Conservation (phyloP, 2,888 invertebrate genomes). For the Agrotis exclamationis region DNA sequence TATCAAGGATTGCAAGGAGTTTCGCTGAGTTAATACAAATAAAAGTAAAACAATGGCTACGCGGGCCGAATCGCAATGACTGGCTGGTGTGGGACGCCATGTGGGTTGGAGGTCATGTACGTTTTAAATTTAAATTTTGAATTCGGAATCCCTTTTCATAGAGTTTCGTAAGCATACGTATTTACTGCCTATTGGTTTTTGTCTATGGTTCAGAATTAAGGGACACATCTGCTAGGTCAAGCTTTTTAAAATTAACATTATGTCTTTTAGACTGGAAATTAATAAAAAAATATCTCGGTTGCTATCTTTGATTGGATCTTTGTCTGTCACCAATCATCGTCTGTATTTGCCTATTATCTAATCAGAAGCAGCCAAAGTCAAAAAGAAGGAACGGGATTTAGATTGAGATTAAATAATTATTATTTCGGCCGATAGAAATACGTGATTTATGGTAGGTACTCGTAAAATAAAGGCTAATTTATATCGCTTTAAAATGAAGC, state of each 20-base stretch:
- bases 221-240: neutral
- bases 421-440: no score
- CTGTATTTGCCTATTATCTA: no score
- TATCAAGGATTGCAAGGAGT: conserved; percentile 63
- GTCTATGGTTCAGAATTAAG: neutral
- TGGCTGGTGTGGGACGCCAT: conserved; percentile 84
- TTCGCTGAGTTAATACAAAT: conserved; percentile 77
- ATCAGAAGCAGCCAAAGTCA: no score
- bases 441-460: no score
- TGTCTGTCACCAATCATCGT: no score
- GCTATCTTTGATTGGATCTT: no score
- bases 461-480: neutral
- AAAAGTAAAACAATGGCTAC: conserved; percentile 88
- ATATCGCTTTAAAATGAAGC: neutral
- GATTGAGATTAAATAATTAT: no score
- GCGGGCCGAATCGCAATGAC: conserved; percentile 86
- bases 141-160: conserved; percentile 71
- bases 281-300: no score
- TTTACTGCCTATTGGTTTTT: conserved; percentile 8
- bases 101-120: conserved; percentile 88
- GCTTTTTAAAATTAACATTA: neutral
- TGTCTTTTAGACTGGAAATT: no score
- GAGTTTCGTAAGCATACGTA: conserved; percentile 43
- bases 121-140: conserved; percentile 78
- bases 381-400: no score